Evolutionary conservation across 2,797 vertebrate species (phyloP), one percentile per base, ranked within the genome.

Genomic region (Melanotaenia maccullochi): DNA sequence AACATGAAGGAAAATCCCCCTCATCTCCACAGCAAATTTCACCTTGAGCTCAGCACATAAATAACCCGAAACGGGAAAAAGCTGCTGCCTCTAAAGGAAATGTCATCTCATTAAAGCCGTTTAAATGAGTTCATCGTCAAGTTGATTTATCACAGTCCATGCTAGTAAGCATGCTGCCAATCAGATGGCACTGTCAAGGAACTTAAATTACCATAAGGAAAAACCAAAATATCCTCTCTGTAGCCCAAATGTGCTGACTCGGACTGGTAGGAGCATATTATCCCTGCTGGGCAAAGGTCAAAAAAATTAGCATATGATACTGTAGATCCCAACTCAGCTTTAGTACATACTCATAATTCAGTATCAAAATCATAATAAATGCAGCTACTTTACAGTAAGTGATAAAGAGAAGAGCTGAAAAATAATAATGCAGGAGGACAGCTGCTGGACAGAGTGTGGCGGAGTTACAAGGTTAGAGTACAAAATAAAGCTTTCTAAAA

Each of bases 61-160:
- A 77, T 68, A 76, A 75, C 62, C 38, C 32, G 57, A 49, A 24
- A 35, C 20, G 4, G 62, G 62, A 24, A 82, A 64, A 66, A 75
- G 69, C 55, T 33, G 40, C 73, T 42, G 55, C 65, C 60, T 73
- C 56, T 32, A 40, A 65, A 76, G 40, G 13, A 74, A 81, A 79
- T 32, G 47, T 68, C 62, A 75, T 68, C 65, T 73, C 65, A 79
- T 76, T 83, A 79, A 68, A 63, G 44, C 64, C 62, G 61, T 57
- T 67, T 32, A 40, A 63, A 66, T 60, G 71, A 63, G 44, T 28
- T 20, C 11, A n/a, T 51, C n/a, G n/a, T n/a, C 47, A 51, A 51
- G 20, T 51, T 20, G 5, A 51, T 51, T 51, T 22, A 51, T 51
- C 47, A 51, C 47, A n/a, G 47, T 51, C 7, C n/a, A 22, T n/a